Evolutionary conservation across 2,113 vertebrate species (phyloP), one percentile per base, ranked within the genome.

Genomic region (Hypomesus transpacificus): DNA sequence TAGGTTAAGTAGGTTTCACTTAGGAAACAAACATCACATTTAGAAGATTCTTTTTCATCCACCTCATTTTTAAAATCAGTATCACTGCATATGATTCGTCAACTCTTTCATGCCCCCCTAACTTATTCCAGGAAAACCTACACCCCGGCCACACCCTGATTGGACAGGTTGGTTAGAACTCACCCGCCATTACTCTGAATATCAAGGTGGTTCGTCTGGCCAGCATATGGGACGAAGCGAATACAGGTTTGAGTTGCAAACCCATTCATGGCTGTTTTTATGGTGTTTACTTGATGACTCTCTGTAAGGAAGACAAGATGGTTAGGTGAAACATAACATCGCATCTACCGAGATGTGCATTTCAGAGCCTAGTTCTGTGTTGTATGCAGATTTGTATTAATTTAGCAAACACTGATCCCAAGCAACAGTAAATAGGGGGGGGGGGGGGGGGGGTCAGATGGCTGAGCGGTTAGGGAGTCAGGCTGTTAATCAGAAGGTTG

Each of bases 211-310:
- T 85, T 80, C 1, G 14, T 4, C 75, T 84, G 76, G 14, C 31
- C 66, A 1, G 2, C 26, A 11, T 54, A 20, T 13, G 76, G 76
- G 11, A 85, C 75, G 26, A 85, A 83, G 28, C 75, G 76, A 61
- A 84, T 1, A 8, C 83, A 83, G 57, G 80, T 83, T 70, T 75
- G 79, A 21, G 51, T 39, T 61, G 74, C 58, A 21, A 82, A 78
- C 2, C 17, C 66, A 11, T 73, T 63, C 81, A 84, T 85, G 11
- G 73, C 80, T 7, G 1, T 51, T 0, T 54, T 0, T 50, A 85
- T 85, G 7, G 3, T 46, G 8, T 22, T 39, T 18, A 53, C 75
- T 53, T 85, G 73, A n/a, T 14, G 13, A 2, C 69, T 34, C 58
- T 66, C 72, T 78, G 57, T 5, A 14, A 76, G 11, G 50, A 52